Base-by-base conservation (phyloP, 2,888 invertebrate species). In the Drosophila neonasuta region DNA sequence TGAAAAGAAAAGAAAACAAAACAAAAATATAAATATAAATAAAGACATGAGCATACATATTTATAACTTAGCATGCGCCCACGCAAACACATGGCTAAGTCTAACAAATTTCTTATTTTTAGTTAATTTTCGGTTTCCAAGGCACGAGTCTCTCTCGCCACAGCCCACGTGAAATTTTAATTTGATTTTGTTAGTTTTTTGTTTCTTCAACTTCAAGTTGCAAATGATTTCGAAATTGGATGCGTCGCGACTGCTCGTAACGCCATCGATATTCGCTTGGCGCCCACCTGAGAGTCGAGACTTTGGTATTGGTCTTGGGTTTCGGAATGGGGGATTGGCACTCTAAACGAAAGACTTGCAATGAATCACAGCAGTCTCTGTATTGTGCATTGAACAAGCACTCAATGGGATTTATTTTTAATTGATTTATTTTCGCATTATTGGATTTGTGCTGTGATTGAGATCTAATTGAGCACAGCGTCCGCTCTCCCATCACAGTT, bases 341-440 rank as follows among this genome's bases (percentile, higher is more conserved):
- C 55, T 30, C 55, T 52, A 55, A 52, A 62, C 66, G 71, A 64
- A 52, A 58, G 74, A 63, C 68, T 67, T 83, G 80, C 81, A 65
- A 39, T 77, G 77, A 80, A 59, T 80, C 82, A 78, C 55, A 44
- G 58, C 39, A 39, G 13, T 39, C 39, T 50, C 46, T 69, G 77
- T 73, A 60, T 46, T 34, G 39, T 17, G 13, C 60, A 75, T 41
- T 68, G 36, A 7, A 42, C 30, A 58, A 63, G 46, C 51, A 50
- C 58, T 74, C 54, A 29, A 57, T 71, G 60, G 69, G 63, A 74
- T 78, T 82, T 62, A 45, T 60, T 67, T 79, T 69, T 82, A 82
- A 85, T 85, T 82, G 79, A 83, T 82, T 83, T 85, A 74, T 69
- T 69, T 68, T 76, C 59, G 50, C 66, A 68, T 74, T 85, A 62